Base-by-base conservation (phyloP, 2,797 vertebrate species). In the Gambusia yucatana region DNA sequence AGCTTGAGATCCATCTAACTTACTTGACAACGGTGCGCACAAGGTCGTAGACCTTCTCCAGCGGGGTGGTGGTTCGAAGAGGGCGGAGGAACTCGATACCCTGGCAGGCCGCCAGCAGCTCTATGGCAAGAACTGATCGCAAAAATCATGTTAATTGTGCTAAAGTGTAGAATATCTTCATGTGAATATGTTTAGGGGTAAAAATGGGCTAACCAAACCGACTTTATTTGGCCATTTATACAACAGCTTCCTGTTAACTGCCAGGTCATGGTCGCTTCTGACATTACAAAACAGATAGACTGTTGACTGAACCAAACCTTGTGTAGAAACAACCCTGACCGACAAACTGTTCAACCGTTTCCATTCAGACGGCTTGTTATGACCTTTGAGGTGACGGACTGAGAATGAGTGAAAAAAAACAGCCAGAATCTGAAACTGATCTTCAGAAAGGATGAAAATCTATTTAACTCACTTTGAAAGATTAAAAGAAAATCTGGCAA, bases 21-120 rank as follows among this genome's bases (percentile, higher is more conserved):
- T 97, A 99, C 98, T 97, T 99, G 91, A 99, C 98, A 75, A 98
- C 95, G 0, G 96, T 96, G 85, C 98, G 98, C 90, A 99, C 98
- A 81, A 99, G 98, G 89, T 99, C 97, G 0, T 99, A 99, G 93
- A 99, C 98, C 93, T 97, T 99, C 95, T 99, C 98, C 96, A 99
- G 89, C 36, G 98, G 98, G 73, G 98, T 99, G 20, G 98, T 99
- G 0, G 98, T 99, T 79, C 92, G 97, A 78, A 99, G 96, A 59
- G 98, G 98, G 79, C 98, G 98, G 75, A 99, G 96, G 89, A 99
- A 99, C 94, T 99, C 98, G 1, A 99, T 99, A 75, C 98, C 98
- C 94, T 99, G 98, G 93, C 98, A 99, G 87, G 98, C 98, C 0
- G 97, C 97, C 0, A 99, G 92, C 46, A 99, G 96, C 93, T 99